These are phyloP conservation scores for Arenaria interpres DNA, from an alignment of 2,113 vertebrate genomes.

Conservation along the genomic window DNA sequence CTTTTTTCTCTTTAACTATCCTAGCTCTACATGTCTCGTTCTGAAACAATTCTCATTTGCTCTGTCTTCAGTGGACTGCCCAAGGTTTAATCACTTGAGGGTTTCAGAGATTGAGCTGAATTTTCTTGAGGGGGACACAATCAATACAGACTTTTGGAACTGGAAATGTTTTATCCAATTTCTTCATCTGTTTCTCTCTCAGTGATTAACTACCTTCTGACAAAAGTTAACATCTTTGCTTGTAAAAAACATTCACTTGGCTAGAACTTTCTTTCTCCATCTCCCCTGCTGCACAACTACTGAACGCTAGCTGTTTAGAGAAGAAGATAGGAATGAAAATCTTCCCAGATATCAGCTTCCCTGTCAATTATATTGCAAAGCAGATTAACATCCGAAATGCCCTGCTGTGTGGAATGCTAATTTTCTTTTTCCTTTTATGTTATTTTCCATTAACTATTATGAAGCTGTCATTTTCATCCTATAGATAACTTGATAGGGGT, in stretches of 20 bases:
- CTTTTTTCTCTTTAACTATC: neutral
- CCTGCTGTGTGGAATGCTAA: constrained; percentile 43
- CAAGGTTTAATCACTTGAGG: constrained; percentile 52
- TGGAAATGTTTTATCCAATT: constrained; percentile 65
- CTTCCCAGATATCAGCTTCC: constrained; percentile 37
- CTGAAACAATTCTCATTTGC: constrained; percentile 62
- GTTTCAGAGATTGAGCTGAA: constrained; percentile 51
- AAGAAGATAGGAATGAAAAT: constrained; percentile 43
- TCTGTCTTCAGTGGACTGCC: constrained; percentile 36
- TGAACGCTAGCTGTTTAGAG: neutral
- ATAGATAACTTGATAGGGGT: neutral
- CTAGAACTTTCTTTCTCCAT: constrained; percentile 20
- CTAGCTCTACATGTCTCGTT: constrained; percentile 3
- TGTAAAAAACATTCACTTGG: constrained; percentile 33
- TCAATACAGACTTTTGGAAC: constrained; percentile 63
- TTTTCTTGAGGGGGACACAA: constrained; percentile 59
- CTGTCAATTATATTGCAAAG: constrained; percentile 43
- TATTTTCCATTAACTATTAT: constrained; percentile 42
- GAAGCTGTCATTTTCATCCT: neutral
- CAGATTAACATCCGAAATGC: constrained; percentile 56
- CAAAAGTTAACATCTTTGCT: constrained; percentile 33
- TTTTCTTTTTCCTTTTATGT: constrained; percentile 31
- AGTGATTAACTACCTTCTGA: constrained; percentile 63
- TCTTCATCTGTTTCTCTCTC: constrained; percentile 43
- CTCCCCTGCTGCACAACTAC: neutral